These are phyloP conservation scores for Anoplolepis gracilipes DNA, from an alignment of 1,140 invertebrate species.

Conservation along the genomic window DNA sequence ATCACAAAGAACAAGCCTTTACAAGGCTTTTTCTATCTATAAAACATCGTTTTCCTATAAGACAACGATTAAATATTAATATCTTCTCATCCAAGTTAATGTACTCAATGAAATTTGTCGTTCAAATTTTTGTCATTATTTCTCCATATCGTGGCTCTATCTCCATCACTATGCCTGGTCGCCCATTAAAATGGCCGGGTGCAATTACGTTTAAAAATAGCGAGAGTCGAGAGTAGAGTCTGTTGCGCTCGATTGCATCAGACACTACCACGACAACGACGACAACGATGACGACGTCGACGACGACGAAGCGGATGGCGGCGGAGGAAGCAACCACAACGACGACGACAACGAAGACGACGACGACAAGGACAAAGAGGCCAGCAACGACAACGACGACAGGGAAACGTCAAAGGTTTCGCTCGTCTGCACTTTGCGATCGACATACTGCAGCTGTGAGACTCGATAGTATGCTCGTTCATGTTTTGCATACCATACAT, in stretches of 20 bases:
- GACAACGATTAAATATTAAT: conserved; percentile 12
- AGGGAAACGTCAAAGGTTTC: conserved; percentile 60
- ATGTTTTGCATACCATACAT: conserved; percentile 24
- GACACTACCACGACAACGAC: conserved; percentile 74
- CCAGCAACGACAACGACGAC: conserved; percentile 35
- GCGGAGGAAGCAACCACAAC: conserved; percentile 74
- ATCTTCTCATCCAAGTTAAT: conserved; percentile 11
- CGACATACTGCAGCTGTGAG: conserved; percentile 10
- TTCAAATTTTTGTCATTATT: conserved; percentile 63
- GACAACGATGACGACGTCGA: neutral
- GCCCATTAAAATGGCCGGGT: conserved; percentile 82
- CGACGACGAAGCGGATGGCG: conserved; percentile 73
- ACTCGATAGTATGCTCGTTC: conserved; percentile 27
- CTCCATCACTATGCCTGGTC: conserved; percentile 77
- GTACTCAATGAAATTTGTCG: conserved; percentile 49
- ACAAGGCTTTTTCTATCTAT: neutral
- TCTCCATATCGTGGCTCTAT: conserved; percentile 48
- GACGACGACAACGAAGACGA: conserved; percentile 6
- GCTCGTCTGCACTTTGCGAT: conserved; percentile 12
- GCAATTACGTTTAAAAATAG: conserved; percentile 86
- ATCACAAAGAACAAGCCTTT: neutral
- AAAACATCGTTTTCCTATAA: neutral
- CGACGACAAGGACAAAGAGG: conserved; percentile 22
- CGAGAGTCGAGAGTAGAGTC: conserved; percentile 78
- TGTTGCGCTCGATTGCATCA: conserved; percentile 84